Conservation (phyloP, 35 echinoderm and acorn worm species). For the Ophiothrix spiculata region DNA sequence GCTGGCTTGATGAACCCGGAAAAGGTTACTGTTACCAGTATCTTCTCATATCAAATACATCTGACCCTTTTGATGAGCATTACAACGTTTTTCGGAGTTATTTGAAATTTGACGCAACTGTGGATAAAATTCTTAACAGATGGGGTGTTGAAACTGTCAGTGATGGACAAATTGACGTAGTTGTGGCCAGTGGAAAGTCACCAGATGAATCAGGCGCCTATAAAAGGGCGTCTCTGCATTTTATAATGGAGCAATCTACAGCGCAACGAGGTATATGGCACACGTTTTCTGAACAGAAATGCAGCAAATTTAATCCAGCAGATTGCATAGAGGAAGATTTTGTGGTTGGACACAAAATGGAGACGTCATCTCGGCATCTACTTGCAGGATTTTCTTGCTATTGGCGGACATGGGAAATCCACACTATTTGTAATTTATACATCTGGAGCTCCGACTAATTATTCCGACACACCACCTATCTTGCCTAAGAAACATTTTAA, state of each 20-base stretch:
- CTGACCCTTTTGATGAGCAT: background rate
- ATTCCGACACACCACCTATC: background rate
- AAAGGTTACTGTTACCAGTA: background rate
- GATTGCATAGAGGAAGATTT: background rate
- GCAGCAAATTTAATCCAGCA: background rate
- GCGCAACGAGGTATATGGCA: background rate
- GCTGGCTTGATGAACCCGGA: background rate
- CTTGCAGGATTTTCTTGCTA: background rate
- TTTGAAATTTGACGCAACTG: background rate
- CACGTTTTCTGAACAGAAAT: background rate
- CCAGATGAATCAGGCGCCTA: background rate
- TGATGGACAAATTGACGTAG: background rate
- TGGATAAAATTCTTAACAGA: background rate
- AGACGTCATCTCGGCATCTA: background rate
- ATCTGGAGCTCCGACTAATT: background rate
- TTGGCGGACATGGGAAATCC: background rate
- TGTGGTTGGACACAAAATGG: background rate
- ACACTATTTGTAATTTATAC: background rate
- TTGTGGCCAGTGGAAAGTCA: background rate
- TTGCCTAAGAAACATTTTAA: background rate
- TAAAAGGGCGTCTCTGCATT: background rate
- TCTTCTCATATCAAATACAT: background rate
- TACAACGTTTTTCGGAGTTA: background rate
- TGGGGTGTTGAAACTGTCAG: background rate
- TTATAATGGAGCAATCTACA: background rate